phyloP scores from a whole-genome alignment of 2,888 invertebrate genomes.

The Oxyscelio sp. region DNA sequence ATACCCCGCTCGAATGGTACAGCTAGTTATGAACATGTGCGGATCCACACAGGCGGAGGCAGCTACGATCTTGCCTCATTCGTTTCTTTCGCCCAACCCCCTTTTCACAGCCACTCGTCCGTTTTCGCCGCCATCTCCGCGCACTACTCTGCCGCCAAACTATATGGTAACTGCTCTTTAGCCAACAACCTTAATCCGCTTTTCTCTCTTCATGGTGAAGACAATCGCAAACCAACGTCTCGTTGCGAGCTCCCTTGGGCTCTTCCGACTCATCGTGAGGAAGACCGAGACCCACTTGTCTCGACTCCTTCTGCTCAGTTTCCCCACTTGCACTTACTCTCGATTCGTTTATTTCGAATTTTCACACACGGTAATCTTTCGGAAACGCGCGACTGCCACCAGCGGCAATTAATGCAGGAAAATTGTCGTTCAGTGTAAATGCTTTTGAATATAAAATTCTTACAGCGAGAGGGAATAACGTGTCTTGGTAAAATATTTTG shows the following conservation, averaged over 20 bases:
- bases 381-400: slow-evolving; percentile 63
- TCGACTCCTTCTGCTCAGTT: slow-evolving; percentile 73
- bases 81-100: slow-evolving; percentile 37
- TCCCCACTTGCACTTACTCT: slow-evolving; percentile 49
- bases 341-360: slow-evolving; percentile 76
- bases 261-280: slow-evolving; percentile 41
- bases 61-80: slow-evolving; percentile 75
- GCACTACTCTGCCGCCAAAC: slow-evolving; percentile 76
- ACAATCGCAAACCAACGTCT: slow-evolving; percentile 78
- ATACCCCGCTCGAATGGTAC: slow-evolving; percentile 73
- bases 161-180: slow-evolving; percentile 84
- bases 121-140: slow-evolving; percentile 64
- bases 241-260: slow-evolving; percentile 44
- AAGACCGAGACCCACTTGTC: slow-evolving; percentile 62
- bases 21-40: slow-evolving; percentile 80
- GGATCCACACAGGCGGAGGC: slow-evolving; percentile 69
- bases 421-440: slow-evolving; percentile 33
- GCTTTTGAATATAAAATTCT: slow-evolving; percentile 30
- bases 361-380: slow-evolving; percentile 70
- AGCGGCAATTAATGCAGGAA: slow-evolving; percentile 48
- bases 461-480: no score
- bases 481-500: no score
- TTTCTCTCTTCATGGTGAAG: slow-evolving; percentile 79
- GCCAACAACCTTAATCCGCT: slow-evolving; percentile 85
- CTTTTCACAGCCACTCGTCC: slow-evolving; percentile 46